These are phyloP conservation scores for Drosophila tropicalis DNA, from an alignment of 1,140 invertebrate genomes.

Conservation along the genomic window DNA sequence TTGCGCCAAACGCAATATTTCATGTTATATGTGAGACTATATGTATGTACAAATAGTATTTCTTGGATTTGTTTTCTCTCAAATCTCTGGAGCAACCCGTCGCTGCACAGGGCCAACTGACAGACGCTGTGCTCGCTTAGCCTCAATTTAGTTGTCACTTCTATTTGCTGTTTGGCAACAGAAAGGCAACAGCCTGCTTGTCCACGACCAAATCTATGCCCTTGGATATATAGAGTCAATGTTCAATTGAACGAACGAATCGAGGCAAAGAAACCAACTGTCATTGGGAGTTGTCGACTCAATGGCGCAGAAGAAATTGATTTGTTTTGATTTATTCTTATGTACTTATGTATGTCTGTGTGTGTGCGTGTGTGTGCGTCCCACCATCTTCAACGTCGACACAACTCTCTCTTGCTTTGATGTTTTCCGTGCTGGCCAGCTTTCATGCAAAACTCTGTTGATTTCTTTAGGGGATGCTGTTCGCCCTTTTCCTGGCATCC, in stretches of 20 bases:
- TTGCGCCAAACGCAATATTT: slow-evolving; percentile 1
- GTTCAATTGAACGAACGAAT: slow-evolving; percentile 24
- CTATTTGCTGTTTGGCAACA: slow-evolving; percentile 25
- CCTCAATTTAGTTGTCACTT: slow-evolving; percentile 57
- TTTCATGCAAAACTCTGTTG: slow-evolving; percentile 48
- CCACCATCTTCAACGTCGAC: slow-evolving; percentile 3
- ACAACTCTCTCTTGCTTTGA: slow-evolving; percentile 32
- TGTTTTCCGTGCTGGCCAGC: slow-evolving; percentile 25
- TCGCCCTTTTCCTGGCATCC: not conserved
- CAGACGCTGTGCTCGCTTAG: slow-evolving; percentile 30
- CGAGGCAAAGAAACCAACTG: slow-evolving; percentile 36
- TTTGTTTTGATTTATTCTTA: slow-evolving; percentile 65
- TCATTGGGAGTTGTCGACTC: slow-evolving; percentile 51
- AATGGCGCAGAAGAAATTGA: slow-evolving; percentile 64
- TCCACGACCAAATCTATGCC: slow-evolving; percentile 14
- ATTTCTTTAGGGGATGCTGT: slow-evolving; percentile 24
- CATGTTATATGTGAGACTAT: not conserved
- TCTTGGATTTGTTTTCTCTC: slow-evolving; percentile 30
- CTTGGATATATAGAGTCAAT: slow-evolving; percentile 15
- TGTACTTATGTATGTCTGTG: slow-evolving; percentile 19
- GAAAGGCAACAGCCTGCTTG: slow-evolving; percentile 8
- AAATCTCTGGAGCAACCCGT: slow-evolving; percentile 20
- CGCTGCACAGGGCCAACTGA: slow-evolving; percentile 1
- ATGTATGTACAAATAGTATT: not conserved
- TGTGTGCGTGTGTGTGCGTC: slow-evolving; percentile 2